Evolutionary conservation across 2,888 invertebrate genomes (phyloP).

Genomic region (Crepidodera aurea): DNA sequence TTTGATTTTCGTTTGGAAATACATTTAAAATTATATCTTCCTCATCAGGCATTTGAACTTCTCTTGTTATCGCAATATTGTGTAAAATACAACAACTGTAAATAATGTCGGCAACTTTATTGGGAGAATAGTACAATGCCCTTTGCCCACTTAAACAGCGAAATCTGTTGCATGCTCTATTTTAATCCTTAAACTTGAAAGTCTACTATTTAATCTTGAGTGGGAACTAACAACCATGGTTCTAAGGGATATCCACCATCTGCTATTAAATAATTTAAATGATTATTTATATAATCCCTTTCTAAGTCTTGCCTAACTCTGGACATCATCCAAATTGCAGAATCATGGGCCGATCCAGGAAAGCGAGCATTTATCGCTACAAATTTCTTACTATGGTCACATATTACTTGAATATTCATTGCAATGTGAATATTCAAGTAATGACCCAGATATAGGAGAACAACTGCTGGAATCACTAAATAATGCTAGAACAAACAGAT

Average conservation of each 20-base stretch:
- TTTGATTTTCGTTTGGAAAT: too few species aligned
- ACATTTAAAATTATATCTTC: too few species aligned
- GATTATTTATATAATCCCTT: background rate
- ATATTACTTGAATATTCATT: too few species aligned
- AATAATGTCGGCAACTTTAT: too few species aligned
- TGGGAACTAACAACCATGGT: background rate
- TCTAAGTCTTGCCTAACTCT: background rate
- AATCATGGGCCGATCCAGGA: slow-evolving; percentile 11
- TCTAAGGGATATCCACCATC: background rate
- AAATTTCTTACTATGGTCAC: slow-evolving; percentile 1
- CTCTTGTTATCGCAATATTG: background rate
- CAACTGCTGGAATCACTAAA: too few species aligned
- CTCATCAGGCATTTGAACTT: background rate
- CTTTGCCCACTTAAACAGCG: too few species aligned
- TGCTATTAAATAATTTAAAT: background rate
- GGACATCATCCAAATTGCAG: slow-evolving; percentile 10
- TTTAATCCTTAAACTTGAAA: background rate
- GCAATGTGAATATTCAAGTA: too few species aligned
- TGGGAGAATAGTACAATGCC: too few species aligned
- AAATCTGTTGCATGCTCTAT: background rate
- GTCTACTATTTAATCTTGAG: background rate
- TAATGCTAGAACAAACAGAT: too few species aligned
- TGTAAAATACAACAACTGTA: background rate
- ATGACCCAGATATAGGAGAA: too few species aligned
- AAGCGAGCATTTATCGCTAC: slow-evolving; percentile 4